phyloP scores from a whole-genome alignment of 2,888 invertebrate species.

The Phrixothrix hirtus region DNA sequence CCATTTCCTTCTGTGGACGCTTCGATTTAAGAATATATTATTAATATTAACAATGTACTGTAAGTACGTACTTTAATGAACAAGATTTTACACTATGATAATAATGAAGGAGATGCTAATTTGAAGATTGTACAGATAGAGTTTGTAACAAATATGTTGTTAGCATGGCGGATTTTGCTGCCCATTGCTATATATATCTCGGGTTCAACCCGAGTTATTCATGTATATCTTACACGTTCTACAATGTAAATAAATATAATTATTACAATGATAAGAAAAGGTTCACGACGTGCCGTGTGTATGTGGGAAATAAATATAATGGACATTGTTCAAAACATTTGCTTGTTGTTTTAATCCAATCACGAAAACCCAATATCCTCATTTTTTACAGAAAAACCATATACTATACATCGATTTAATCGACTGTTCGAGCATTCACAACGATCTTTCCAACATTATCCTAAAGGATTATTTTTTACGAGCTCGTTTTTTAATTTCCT shows the following conservation, averaged over 20 bases:
- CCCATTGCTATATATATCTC: slow-evolving; percentile 45
- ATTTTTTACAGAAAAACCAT: background rate
- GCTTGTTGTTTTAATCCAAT: slow-evolving; percentile 54
- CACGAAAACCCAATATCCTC: background rate
- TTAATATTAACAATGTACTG: slow-evolving; percentile 54
- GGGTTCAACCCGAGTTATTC: slow-evolving; percentile 62
- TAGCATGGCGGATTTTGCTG: slow-evolving; percentile 42
- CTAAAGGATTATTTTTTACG: too few species aligned
- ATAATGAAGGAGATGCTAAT: slow-evolving; percentile 54
- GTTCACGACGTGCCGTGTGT: slow-evolving; percentile 91
- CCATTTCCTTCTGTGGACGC: slow-evolving; percentile 61
- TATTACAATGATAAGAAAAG: slow-evolving; percentile 81
- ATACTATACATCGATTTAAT: background rate
- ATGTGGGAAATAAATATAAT: slow-evolving; percentile 82
- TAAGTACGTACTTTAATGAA: slow-evolving; percentile 59
- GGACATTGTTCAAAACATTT: slow-evolving; percentile 82
- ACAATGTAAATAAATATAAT: slow-evolving; percentile 77
- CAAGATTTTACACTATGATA: slow-evolving; percentile 60
- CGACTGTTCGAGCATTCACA: background rate
- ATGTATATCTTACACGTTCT: slow-evolving; percentile 71
- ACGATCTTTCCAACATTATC: background rate
- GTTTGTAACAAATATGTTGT: slow-evolving; percentile 58
- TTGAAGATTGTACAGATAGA: slow-evolving; percentile 59
- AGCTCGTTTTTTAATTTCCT: too few species aligned
- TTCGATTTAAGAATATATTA: slow-evolving; percentile 57